Evolutionary conservation across 2,113 vertebrate species (phyloP), one percentile per base, ranked within the genome.

Genomic region (Sciurus niger): DNA sequence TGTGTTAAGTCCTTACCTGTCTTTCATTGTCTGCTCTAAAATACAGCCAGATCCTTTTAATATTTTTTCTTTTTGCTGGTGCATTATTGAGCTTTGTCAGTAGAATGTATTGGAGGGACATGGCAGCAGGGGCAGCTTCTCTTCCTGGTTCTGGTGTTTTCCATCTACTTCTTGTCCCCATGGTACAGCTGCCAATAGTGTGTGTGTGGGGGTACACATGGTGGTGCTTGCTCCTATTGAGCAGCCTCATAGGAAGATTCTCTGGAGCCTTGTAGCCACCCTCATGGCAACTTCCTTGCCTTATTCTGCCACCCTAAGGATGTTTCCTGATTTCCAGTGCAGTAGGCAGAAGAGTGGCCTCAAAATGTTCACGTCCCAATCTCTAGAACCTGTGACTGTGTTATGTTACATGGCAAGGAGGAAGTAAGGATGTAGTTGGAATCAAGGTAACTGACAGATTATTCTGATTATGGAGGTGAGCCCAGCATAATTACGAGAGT

Each of bases 161-260:
- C 67, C 40, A 8, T 40, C 16, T 20, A 30, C 72, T 76, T 37
- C 40, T 55, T 86, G 28, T 14, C 68, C 60, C 73, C n/a, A 30
- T 20, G 55, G 4, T 4, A n/a, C 63, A 18, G 55, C 68, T 76
- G 43, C 12, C 34, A 85, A 5, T 22, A 30, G 43, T 10, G 25
- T 4, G 25, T 80, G 28, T 34, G 37, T 2, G 16, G 24, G 6
- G 18, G 8, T 40, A 12, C 1, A 1, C 32, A 40, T 4, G 8
- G 55, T 9, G 34, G 8, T 48, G 25, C 67, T 63, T 24, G 53
- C 11, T n/a, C 24, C 12, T n/a, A n/a, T 6, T 37, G 40, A 30
- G 24, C 37, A 55, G 24, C 10, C 22, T 17, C 16, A 16, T 24
- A 18, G 32, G 65, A 60, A 60, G 53, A 34, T 65, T 43, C 30